A percentile compares a stretch with the other conserved stretches of the same genome.
These are phyloP conservation scores for Leptinotarsa undecemlineata DNA, from an alignment of 1,140 invertebrate genomes.

Conservation along the genomic window DNA sequence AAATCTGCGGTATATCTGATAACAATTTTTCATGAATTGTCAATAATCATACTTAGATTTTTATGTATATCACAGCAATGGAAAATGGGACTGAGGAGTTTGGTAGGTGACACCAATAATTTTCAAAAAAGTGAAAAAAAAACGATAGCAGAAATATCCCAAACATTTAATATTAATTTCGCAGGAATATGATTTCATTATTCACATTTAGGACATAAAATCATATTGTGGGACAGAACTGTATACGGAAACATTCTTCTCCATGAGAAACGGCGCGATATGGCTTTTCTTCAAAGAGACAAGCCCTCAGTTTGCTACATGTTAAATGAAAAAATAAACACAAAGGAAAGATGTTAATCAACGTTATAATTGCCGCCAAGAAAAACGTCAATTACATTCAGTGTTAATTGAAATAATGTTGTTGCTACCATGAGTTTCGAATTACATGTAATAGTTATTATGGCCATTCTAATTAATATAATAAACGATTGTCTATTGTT, in stretches of 20 bases:
- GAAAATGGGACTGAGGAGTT: too few relatives aligned
- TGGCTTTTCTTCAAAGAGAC: not conserved
- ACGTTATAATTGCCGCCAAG: constrained; percentile 7
- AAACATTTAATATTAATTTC: too few relatives aligned
- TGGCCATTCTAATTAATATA: constrained; percentile 3
- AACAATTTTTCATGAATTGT: too few relatives aligned
- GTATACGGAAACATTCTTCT: not conserved
- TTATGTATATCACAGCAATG: too few relatives aligned
- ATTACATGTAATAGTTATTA: constrained; percentile 4
- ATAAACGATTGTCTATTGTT: constrained; percentile 6
- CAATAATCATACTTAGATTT: too few relatives aligned
- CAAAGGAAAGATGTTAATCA: constrained; percentile 5
- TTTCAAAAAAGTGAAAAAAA: too few relatives aligned
- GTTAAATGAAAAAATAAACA: constrained; percentile 6
- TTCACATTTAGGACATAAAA: too few relatives aligned
- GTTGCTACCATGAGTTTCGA: constrained; percentile 2
- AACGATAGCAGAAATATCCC: too few relatives aligned
- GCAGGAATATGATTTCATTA: too few relatives aligned
- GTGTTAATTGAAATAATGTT: constrained; percentile 8
- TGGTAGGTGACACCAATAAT: too few relatives aligned
- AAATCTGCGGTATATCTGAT: too few relatives aligned
- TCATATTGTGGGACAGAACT: not conserved
- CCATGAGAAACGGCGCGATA: not conserved
- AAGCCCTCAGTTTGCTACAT: not conserved
- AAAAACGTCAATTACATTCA: not conserved